Evolutionary conservation across 2,113 vertebrate species (phyloP).

Genomic region (Pseudonaja textilis): DNA sequence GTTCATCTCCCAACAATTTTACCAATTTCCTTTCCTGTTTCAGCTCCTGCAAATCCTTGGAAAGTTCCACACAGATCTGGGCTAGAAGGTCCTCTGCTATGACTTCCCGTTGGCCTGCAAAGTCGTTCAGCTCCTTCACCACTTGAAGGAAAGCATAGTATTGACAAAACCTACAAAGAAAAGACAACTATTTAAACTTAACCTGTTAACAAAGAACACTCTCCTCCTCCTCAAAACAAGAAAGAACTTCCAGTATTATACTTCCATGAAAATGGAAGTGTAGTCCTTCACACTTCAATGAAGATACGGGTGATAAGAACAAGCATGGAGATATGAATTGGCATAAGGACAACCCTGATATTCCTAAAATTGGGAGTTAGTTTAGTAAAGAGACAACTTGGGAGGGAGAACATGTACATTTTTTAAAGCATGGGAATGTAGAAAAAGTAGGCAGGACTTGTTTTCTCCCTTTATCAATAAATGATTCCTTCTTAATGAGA

Average conservation of each 20-base stretch:
- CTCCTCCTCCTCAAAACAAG: background rate
- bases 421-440: background rate
- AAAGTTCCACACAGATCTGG: slow-evolving; percentile 83
- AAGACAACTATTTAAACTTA: background rate
- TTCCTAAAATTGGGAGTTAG: background rate
- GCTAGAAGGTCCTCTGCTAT: slow-evolving; percentile 85
- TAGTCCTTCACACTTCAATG: background rate
- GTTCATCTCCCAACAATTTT: slow-evolving; percentile 10
- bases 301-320: background rate
- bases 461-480: too few relatives aligned
- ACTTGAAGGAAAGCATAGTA: slow-evolving; percentile 84
- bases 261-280: background rate
- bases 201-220: background rate
- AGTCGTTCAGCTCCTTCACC: slow-evolving; percentile 87
- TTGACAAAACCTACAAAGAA: slow-evolving; percentile 76
- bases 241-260: background rate
- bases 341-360: background rate
- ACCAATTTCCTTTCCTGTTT: slow-evolving; percentile 88
- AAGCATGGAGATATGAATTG: background rate
- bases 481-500: background rate
- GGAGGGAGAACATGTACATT: background rate
- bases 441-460: background rate
- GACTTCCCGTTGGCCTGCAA: slow-evolving; percentile 86
- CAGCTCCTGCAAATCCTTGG: slow-evolving; percentile 84
- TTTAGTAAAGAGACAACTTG: background rate